Conservation (phyloP, 2,888 invertebrate genomes). For the Toxonevra muliebris region DNA sequence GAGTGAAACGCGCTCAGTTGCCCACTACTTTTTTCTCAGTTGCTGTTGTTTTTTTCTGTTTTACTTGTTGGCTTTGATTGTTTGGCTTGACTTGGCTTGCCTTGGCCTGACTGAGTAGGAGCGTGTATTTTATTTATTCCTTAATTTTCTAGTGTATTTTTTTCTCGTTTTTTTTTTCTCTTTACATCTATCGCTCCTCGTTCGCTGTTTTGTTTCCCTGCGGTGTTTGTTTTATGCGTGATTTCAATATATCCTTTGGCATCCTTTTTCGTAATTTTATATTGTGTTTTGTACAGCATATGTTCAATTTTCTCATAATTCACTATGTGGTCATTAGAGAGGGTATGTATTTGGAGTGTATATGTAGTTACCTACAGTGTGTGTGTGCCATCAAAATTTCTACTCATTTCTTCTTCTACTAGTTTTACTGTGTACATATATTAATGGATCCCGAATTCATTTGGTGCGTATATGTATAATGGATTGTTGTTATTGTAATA, state of each 20-base stretch:
- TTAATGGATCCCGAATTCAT: constrained; percentile 2
- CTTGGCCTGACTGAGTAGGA: no score
- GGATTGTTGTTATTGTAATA: not conserved
- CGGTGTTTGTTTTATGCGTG: not conserved
- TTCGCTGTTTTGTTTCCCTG: not conserved
- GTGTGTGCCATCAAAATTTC: not conserved
- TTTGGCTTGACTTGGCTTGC: no score
- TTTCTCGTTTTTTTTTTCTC: not conserved
- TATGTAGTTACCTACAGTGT: not conserved
- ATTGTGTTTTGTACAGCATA: constrained; percentile 3
- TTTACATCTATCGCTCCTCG: not conserved
- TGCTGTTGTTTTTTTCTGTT: no score
- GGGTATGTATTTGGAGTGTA: not conserved
- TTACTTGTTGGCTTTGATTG: no score
- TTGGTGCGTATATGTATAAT: not conserved
- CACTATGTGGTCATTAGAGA: not conserved
- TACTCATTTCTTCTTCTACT: not conserved
- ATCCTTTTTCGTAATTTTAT: not conserved
- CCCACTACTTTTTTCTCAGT: no score
- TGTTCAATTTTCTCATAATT: constrained; percentile 22
- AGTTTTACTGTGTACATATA: not conserved
- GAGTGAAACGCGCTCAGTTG: no score
- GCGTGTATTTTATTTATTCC: not conserved
- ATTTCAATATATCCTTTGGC: not conserved
- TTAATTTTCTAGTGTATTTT: not conserved